Base-by-base conservation (phyloP, 2,113 vertebrate species). In the Pseudopodoces humilis region DNA sequence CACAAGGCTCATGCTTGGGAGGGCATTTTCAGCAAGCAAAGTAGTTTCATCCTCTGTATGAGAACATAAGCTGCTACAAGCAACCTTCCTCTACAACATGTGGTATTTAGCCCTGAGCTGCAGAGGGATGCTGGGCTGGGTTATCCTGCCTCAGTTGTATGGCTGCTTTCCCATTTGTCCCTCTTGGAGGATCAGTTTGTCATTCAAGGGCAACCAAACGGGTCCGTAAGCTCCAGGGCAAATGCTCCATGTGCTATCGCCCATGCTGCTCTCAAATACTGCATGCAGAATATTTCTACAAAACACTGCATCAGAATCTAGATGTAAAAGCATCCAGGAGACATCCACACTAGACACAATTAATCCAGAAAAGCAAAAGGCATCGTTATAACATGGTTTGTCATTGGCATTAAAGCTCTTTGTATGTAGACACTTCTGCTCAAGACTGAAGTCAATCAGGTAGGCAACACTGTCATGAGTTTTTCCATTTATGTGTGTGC, bases 151-250 rank as follows among this genome's bases (percentile, higher is more conserved):
- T 35, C 60, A 68, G 43, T 4, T 2, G 3, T 15, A 25, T 3
- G 6, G 19, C 33, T 82, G 58, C 58, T 43, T 82, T 69, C 43
- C 19, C 13, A 1, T 35, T 53, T 1, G 0, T n/a, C 28, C 37
- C 37, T 68, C 6, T n/a, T n/a, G 24, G 44, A 55, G 9, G 12
- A 22, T 41, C 58, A 33, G 7, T 65, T 64, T 86, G 25, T 62
- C 30, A 7, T 65, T 50, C 50, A 16, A 65, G 67, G n/a, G 19
- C 15, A 55, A 13, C 1, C 11, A 31, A 37, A 33, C 0, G 1
- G 22, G n/a, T 31, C 78, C 47, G 1, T 8, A 24, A 62, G 27
- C 56, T 65, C 64, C 62, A 37, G 20, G n/a, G 27, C 28, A 44
- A 35, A 33, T 9, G 11, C n/a, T 70, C 8, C 22, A 2, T 13